Base-by-base conservation (phyloP, 2,888 invertebrate species). In the Epinotia demarniana region DNA sequence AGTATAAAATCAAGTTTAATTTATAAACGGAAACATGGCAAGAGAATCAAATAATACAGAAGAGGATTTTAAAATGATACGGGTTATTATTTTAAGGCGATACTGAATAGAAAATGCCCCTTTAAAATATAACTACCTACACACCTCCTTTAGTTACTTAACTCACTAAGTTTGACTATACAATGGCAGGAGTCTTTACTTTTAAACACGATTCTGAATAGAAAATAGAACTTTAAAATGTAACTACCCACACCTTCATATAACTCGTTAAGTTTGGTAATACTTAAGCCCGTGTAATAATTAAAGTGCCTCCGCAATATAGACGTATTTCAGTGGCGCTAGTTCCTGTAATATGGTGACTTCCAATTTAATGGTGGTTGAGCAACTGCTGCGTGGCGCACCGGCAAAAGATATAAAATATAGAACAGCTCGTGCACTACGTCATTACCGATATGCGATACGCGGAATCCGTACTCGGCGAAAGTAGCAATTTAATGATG, bases 311-410 rank as follows among this genome's bases (percentile, higher is more conserved):
- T 19, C 55, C 53, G 60, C 66, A 53, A 71, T 75, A 72, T 67
- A 70, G 71, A 73, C 73, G 62, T 73, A 90, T 90, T 90, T 89
- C 89, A 87, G 89, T 87, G 87, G 86, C 86, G 85, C 86, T 89
- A 90, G 91, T 89, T 90, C 87, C 86, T 89, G 88, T 89, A 89
- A 84, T 88, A 89, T 86, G 88, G 89, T 88, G 90, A 89, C 88
- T 90, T 91, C 89, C 93, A 94, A 93, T 93, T 93, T 94, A 92
- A 93, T 92, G 93, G 92, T 92, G 91, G 92, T 85, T 94, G 92
- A 90, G 86, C 92, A 86, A 90, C 86, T 90, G 92, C 90, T 87
- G 88, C 87, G 88, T 81, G 89, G 83, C 83, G 83, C 83, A 81
- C 86, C 82, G 82, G 86, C 87, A 85, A 75, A 71, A 75, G 61